Conservation (phyloP, 2,888 invertebrate species). For the Disparrhopalites patrizii region DNA sequence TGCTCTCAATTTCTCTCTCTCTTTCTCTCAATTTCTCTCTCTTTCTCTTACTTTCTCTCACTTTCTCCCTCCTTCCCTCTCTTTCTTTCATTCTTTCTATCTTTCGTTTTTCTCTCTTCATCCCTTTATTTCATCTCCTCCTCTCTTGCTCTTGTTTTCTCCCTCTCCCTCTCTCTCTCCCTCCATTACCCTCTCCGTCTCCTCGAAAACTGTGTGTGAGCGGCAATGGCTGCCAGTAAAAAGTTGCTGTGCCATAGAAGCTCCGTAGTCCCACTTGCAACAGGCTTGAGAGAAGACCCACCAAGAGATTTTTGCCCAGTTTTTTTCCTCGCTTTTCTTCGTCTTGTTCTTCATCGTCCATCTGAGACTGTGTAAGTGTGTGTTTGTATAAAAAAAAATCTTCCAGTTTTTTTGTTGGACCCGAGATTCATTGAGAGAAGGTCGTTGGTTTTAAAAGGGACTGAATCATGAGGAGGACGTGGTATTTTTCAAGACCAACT, state of each 20-base stretch:
- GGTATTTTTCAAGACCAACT: neutral
- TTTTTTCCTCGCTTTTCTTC: neutral
- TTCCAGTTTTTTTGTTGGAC: neutral
- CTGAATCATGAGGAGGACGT: neutral
- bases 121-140: no score
- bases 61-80: constrained; percentile 6
- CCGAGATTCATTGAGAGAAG: neutral
- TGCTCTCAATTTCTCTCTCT: no score
- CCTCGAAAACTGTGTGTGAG: constrained; percentile 1
- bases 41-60: no score
- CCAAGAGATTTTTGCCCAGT: no score
- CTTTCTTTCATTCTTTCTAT: neutral
- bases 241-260: constrained; percentile 29
- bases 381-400: no score
- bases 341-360: neutral
- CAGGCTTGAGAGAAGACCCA: constrained; percentile 21
- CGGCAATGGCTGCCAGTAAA: constrained; percentile 35
- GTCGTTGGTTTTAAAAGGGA: neutral
- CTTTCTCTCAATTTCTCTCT: neutral
- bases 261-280: no score
- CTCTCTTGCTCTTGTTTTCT: neutral
- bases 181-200: neutral
- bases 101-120: neutral
- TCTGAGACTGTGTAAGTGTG: neutral
- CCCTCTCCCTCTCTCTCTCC: neutral